Base-by-base conservation (phyloP, 2,113 vertebrate genomes). In the Salvator merianae region DNA sequence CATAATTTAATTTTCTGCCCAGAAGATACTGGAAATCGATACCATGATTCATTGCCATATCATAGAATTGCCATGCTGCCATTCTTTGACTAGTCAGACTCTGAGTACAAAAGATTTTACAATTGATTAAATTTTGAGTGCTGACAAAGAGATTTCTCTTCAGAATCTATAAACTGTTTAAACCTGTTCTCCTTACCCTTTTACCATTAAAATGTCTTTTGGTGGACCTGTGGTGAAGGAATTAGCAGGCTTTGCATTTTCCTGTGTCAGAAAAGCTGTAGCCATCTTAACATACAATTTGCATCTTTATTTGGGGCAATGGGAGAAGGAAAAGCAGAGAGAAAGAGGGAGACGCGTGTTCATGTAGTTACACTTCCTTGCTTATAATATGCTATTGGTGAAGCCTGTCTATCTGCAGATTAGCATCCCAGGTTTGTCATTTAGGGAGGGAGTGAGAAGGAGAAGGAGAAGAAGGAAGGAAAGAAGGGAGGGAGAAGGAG, bases 1-100 rank as follows among this genome's bases (percentile, higher is more conserved):
- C 96, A 97, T 98, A 98, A 98, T 97, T 97, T 95, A 96, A 97
- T 98, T 97, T 97, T 97, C 95, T 97, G 93, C 96, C 95, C 90
- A 93, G 96, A 96, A 95, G 93, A 94, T 96, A 97, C 96, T 96
- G 97, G 95, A 94, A 97, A 98, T 97, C 97, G 95, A 95, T 97
- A 96, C 93, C 94, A 94, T 96, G 97, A 97, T 97, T 98, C 97
- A 97, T 95, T 96, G 94, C 94, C 94, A 91, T 92, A 93, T 94
- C 88, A 86, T 92, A 91, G 88, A 94, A 88, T 90, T 92, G 92
- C 95, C 89, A 79, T 87, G 94, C 95, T 86, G 89, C 91, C 82
- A 89, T 94, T 95, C 95, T 93, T 92, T 89, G 94, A 76, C 69
- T 32, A 91, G 88, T 91, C 82, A 93, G 77, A 88, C 87, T 89